phyloP scores from a whole-genome alignment of 2,797 vertebrate species.

The Danio tinwini region DNA sequence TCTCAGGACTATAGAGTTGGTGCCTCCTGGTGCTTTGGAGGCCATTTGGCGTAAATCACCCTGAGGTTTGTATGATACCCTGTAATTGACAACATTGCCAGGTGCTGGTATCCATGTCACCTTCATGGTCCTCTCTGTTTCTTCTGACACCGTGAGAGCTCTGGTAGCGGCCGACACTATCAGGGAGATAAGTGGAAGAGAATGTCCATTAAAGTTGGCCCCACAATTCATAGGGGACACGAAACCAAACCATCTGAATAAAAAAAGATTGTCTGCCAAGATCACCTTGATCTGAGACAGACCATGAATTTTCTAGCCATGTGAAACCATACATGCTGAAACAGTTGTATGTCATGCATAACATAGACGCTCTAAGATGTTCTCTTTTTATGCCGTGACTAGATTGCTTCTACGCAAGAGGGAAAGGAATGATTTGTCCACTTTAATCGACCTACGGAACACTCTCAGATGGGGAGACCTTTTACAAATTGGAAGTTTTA shows the following conservation, averaged over 20 bases:
- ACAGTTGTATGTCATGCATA: conserved; percentile 51
- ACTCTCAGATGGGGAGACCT: conserved; percentile 62
- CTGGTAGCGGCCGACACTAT: conserved; percentile 87
- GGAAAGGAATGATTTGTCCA: conserved; percentile 68
- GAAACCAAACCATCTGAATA: conserved; percentile 40
- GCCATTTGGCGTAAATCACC: conserved; percentile 86
- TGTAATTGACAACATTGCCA: conserved; percentile 91
- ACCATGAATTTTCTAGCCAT: conserved; percentile 54
- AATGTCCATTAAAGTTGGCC: conserved; percentile 2
- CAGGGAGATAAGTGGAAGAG: conserved; percentile 16
- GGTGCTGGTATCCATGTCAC: conserved; percentile 91
- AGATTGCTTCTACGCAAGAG: conserved; percentile 64
- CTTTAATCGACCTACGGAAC: conserved; percentile 66
- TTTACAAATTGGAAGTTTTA: conserved; percentile 67
- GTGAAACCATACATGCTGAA: conserved; percentile 66
- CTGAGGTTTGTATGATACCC: conserved; percentile 88
- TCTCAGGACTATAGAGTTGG: conserved; percentile 84
- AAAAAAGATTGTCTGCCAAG: conserved; percentile 33
- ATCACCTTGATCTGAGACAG: conserved; percentile 43
- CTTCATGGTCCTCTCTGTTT: conserved; percentile 92
- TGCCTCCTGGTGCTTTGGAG: conserved; percentile 84
- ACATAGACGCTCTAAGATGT: conserved; percentile 51
- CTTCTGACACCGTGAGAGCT: conserved; percentile 86
- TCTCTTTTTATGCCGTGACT: conserved; percentile 64
- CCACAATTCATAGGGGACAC: neutral